Evolutionary conservation across 2,797 vertebrate species (phyloP).

Genomic region (Acanthurus tractus): DNA sequence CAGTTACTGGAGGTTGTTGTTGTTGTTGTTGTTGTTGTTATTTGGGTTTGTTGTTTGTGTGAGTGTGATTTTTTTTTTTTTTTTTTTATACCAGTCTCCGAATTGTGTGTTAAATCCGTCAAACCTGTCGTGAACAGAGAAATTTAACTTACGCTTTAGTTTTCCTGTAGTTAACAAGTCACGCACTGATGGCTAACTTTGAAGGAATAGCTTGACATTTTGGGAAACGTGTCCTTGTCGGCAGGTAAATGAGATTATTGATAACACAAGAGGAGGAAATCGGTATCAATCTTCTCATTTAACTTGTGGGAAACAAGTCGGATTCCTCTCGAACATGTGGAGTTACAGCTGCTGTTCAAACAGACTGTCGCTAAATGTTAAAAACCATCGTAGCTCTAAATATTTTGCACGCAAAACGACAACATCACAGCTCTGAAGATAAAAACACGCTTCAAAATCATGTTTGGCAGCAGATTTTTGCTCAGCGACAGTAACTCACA

Average conservation of each 20-base stretch:
- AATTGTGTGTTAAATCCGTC: slow-evolving; percentile 40
- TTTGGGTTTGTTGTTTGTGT: slow-evolving; percentile 53
- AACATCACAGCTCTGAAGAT: background rate
- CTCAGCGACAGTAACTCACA: slow-evolving; percentile 1
- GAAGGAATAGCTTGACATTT: background rate
- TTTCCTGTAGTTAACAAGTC: slow-evolving; percentile 18
- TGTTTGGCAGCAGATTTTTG: background rate
- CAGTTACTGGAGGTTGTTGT: slow-evolving; percentile 11
- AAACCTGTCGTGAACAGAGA: slow-evolving; percentile 43
- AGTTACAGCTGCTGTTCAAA: slow-evolving; percentile 26
- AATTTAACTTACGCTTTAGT: background rate
- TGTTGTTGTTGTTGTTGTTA: slow-evolving; percentile 19
- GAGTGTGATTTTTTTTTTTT: background rate
- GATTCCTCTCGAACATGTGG: background rate
- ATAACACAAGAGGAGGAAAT: background rate
- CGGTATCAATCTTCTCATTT: background rate
- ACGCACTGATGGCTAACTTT: slow-evolving; percentile 16
- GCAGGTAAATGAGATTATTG: background rate
- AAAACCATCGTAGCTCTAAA: background rate
- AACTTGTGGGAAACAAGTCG: background rate
- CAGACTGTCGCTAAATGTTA: slow-evolving; percentile 15
- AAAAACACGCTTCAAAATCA: background rate
- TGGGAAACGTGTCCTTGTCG: background rate
- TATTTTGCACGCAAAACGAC: background rate
- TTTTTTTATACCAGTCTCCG: slow-evolving; percentile 17